Conservation (phyloP, 2,888 invertebrate genomes). For the Anodontia alba region DNA sequence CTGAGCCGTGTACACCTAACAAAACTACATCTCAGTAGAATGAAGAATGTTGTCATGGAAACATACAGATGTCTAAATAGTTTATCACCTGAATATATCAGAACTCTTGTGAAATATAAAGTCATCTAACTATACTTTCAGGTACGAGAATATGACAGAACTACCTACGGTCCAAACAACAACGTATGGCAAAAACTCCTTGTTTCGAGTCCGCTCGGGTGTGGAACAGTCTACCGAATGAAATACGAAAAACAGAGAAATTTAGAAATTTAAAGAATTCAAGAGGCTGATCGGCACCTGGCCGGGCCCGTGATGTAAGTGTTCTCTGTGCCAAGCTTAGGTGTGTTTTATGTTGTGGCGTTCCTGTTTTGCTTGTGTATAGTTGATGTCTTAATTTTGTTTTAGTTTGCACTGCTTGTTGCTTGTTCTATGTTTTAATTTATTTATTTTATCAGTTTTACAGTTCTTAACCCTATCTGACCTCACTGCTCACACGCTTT, state of each 20-base stretch:
- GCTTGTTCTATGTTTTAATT: too few species aligned
- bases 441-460: too few species aligned
- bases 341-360: not conserved
- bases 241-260: not conserved
- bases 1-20: not conserved
- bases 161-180: conserved; percentile 13
- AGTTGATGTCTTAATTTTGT: too few species aligned
- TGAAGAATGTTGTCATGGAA: not conserved
- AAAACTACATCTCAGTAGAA: not conserved
- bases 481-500: too few species aligned
- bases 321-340: not conserved
- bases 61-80: conserved; percentile 11
- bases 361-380: not conserved
- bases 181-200: conserved; percentile 30
- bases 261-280: conserved; percentile 6
- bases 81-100: conserved; percentile 14
- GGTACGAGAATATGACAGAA: not conserved
- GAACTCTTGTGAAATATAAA: not conserved
- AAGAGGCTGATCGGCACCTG: too few species aligned
- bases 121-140: conserved; percentile 21
- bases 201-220: conserved; percentile 28
- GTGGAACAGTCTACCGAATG: conserved; percentile 34
- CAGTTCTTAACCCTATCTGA: too few species aligned
- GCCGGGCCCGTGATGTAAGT: not conserved
- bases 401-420: too few species aligned